These are phyloP conservation scores for Pollenia labialis DNA, from an alignment of 2,888 invertebrate species.

Conservation along the genomic window DNA sequence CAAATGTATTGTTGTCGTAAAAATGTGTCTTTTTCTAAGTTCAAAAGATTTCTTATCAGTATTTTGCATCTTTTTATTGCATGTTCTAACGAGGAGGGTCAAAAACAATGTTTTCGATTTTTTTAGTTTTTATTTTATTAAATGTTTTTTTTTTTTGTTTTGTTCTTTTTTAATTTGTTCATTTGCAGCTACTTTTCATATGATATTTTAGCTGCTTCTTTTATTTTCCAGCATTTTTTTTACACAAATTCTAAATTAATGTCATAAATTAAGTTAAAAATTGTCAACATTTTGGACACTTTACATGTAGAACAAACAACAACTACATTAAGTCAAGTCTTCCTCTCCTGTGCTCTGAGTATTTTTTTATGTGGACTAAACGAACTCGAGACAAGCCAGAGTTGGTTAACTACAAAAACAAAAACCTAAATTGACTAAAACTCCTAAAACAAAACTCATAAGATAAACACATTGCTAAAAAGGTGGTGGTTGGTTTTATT, in stretches of 20 bases:
- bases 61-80: slow-evolving; percentile 72
- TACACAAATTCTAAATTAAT: slow-evolving; percentile 78
- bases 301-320: slow-evolving; percentile 72
- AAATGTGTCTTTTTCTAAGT: slow-evolving; percentile 66
- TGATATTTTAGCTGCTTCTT: slow-evolving; percentile 47
- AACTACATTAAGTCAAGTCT: slow-evolving; percentile 63
- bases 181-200: slow-evolving; percentile 66
- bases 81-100: slow-evolving; percentile 72
- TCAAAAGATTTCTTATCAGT: slow-evolving; percentile 71
- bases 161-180: slow-evolving; percentile 49
- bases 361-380: slow-evolving; percentile 15
- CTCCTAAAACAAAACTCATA: slow-evolving; percentile 18
- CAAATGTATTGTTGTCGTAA: slow-evolving; percentile 31
- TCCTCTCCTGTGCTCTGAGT: not conserved
- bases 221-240: slow-evolving; percentile 2
- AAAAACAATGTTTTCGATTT: slow-evolving; percentile 50
- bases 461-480: slow-evolving; percentile 32
- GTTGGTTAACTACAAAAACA: slow-evolving; percentile 3
- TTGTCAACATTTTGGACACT: slow-evolving; percentile 76
- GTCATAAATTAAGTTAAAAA: slow-evolving; percentile 81
- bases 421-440: slow-evolving; percentile 33
- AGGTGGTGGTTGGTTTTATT: slow-evolving; percentile 26
- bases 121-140: not conserved
- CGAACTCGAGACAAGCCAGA: slow-evolving; percentile 24
- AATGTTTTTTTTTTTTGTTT: slow-evolving; percentile 15